Evolutionary conservation across 1,140 invertebrate genomes (phyloP), one percentile per base, ranked within the genome.

Genomic region (Oncopodura yosiiana): DNA sequence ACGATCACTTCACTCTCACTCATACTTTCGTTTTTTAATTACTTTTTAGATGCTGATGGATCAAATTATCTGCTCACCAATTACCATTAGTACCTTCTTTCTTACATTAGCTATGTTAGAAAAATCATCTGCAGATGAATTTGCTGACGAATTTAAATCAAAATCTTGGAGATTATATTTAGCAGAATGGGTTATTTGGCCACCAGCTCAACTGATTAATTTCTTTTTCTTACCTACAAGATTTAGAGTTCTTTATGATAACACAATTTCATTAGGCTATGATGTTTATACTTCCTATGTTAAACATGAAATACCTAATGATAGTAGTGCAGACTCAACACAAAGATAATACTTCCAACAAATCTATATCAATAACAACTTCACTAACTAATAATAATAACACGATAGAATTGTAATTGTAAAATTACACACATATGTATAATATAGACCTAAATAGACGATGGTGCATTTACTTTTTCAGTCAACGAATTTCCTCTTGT

Each of bases 261-360:
- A 87, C 70, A 80, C 80, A 6, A 83, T 94, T 67, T 92, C 87
- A 23, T 73, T 94, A 66, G 84, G 87, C 9, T 94, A 92, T 73
- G 90, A 95, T 70, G 72, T 87, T 38, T 94, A 91, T 67, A 90
- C 87, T n/a, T 92, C 89, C 23, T 81, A 87, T 70, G 82, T 94
- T n/a, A 90, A 87, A 70, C 78, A 89, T 55, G 66, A 74, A 48
- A 68, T 64, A 23, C 49, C 48, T 12, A 34, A n/a, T n/a, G n/a
- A n/a, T n/a, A n/a, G n/a, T n/a, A n/a, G n/a, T n/a, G n/a, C n/a
- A n/a, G n/a, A n/a, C n/a, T n/a, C n/a, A n/a, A n/a, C n/a, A n/a
- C n/a, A n/a, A n/a, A n/a, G n/a, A n/a, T n/a, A n/a, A n/a, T n/a
- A n/a, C n/a, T n/a, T n/a, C n/a, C n/a, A n/a, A n/a, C n/a, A n/a